Conservation (phyloP, 64 coral and sea anemone genomes). For the Pocillopora verrucosa region DNA sequence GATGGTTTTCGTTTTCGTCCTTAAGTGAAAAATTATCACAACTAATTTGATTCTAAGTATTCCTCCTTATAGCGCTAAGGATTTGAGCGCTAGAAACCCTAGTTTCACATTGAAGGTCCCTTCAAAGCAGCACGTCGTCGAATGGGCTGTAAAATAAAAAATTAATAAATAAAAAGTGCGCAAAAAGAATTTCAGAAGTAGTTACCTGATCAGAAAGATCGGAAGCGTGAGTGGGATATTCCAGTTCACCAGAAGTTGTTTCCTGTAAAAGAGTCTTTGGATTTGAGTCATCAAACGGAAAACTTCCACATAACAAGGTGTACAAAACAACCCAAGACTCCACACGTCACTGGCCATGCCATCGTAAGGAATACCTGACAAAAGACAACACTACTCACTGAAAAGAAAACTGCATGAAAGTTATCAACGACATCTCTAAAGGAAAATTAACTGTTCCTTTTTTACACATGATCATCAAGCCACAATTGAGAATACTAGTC, state of each 20-base stretch:
- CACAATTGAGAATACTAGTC: no score
- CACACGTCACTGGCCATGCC: constrained; percentile 73
- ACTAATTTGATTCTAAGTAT: no score
- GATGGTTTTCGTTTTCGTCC: no score
- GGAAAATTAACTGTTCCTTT: no score
- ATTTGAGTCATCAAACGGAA: constrained; percentile 86
- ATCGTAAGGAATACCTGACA: constrained; percentile 85
- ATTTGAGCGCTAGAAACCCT: no score
- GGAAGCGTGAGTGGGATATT: neutral
- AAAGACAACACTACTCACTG: neutral
- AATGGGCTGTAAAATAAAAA: neutral
- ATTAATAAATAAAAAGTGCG: neutral
- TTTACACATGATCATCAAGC: no score
- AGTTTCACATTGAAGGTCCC: no score
- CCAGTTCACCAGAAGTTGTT: constrained; percentile 69
- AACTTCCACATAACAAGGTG: constrained; percentile 76
- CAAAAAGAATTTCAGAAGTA: neutral
- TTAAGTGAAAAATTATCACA: no score
- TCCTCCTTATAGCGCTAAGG: no score
- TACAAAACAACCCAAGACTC: constrained; percentile 90
- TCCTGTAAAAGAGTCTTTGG: constrained; percentile 64
- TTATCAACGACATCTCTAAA: no score
- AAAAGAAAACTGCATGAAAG: neutral
- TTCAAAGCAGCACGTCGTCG: neutral
- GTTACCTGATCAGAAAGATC: constrained; percentile 33